These are phyloP conservation scores for Parascotia fuliginaria DNA, from an alignment of 2,888 invertebrate species.

Conservation along the genomic window DNA sequence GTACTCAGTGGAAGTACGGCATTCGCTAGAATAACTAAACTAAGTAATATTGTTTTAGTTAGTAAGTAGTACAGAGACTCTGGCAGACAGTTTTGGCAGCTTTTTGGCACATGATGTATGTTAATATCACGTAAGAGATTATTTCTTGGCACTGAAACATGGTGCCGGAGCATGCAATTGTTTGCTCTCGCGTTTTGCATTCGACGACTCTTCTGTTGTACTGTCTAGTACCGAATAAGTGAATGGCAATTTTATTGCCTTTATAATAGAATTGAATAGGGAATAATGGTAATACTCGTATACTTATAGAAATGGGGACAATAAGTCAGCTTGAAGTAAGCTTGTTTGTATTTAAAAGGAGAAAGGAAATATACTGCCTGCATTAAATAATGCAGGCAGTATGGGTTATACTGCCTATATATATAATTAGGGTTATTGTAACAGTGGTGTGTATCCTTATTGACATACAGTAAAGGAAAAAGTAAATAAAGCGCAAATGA, in stretches of 20 bases:
- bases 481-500: no score
- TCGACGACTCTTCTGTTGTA: constrained; percentile 42
- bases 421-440: no score
- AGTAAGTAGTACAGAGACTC: constrained; percentile 68
- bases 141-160: constrained; percentile 80
- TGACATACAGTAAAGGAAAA: no score
- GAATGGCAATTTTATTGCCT: constrained; percentile 33
- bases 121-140: constrained; percentile 82
- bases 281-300: constrained; percentile 10
- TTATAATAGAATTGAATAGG: constrained; percentile 13
- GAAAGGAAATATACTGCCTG: no score
- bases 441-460: no score
- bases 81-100: constrained; percentile 81
- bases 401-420: no score
- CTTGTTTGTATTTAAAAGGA: no score
- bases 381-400: no score
- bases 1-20: constrained; percentile 12
- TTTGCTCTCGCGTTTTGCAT: constrained; percentile 71
- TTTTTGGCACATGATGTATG: constrained; percentile 77
- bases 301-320: not conserved
- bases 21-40: constrained; percentile 52
- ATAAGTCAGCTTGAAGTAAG: not conserved
- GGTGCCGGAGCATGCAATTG: constrained; percentile 60
- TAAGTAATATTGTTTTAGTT: constrained; percentile 81
- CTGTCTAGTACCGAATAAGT: constrained; percentile 41